A percentile compares a stretch with the other conserved stretches of the same genome.
Conservation (phyloP, 2,113 vertebrate species). For the Psilopsiagon aymara region DNA sequence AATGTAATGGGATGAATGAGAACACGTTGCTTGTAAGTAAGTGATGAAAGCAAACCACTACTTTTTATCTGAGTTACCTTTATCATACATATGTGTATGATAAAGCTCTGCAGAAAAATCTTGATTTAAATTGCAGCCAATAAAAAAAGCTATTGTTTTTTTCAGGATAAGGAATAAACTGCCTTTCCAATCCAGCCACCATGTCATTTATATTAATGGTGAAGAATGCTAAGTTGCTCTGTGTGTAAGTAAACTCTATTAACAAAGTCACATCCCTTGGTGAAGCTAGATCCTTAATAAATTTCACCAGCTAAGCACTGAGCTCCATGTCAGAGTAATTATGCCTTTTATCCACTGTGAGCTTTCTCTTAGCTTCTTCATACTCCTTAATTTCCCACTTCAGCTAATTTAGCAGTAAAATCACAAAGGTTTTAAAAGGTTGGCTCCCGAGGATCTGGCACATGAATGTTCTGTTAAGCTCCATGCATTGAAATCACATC, state of each 20-base stretch:
- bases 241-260: conserved; percentile 76
- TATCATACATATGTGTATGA: not conserved
- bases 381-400: conserved; percentile 75
- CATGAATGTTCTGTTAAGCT: conserved; percentile 57
- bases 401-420: conserved; percentile 74
- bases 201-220: conserved; percentile 69
- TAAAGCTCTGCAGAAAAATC: not conserved
- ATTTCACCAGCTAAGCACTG: conserved; percentile 72
- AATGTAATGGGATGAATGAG: conserved; percentile 5
- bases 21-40: not conserved
- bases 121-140: not conserved
- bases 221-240: conserved; percentile 63
- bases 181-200: conserved; percentile 66
- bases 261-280: conserved; percentile 67
- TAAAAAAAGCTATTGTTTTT: conserved; percentile 13
- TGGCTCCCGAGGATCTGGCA: conserved; percentile 30
- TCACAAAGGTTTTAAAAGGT: conserved; percentile 65
- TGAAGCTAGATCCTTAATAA: conserved; percentile 65
- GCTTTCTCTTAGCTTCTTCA: conserved; percentile 63
- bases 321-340: conserved; percentile 68
- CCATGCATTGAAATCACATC: conserved; percentile 37
- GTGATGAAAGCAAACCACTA: not conserved
- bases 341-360: conserved; percentile 70
- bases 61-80: not conserved
- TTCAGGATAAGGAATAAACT: conserved; percentile 52